These are phyloP conservation scores for Protonibea diacanthus DNA, from an alignment of 2,797 vertebrate species.

Conservation along the genomic window DNA sequence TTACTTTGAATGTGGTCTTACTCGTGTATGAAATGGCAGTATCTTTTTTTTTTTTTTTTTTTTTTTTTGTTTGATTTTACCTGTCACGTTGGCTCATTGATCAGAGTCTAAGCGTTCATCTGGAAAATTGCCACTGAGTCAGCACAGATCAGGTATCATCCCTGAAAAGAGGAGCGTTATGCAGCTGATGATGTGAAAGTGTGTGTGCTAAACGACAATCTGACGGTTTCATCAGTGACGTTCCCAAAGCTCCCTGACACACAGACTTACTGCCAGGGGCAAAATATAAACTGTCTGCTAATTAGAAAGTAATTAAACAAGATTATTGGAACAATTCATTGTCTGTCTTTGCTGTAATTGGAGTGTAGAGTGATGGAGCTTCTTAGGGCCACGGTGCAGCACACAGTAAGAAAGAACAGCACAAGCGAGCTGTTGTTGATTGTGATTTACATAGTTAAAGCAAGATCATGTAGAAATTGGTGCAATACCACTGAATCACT, in stretches of 20 bases:
- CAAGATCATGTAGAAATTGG: no score
- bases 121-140: conserved; percentile 67
- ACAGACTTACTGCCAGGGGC: conserved; percentile 6
- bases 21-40: conserved; percentile 8
- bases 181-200: conserved; percentile 16
- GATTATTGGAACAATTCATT: conserved; percentile 67
- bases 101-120: conserved; percentile 37
- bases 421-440: not conserved
- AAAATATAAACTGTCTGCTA: conserved; percentile 50
- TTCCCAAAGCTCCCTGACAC: not conserved
- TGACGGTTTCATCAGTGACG: conserved; percentile 18
- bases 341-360: conserved; percentile 51
- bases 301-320: conserved; percentile 61
- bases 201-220: conserved; percentile 14
- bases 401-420: conserved; percentile 6
- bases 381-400: conserved; percentile 10
- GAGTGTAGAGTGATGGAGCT: conserved; percentile 39
- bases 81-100: conserved; percentile 36
- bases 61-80: conserved; percentile 14
- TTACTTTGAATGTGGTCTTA: not conserved
- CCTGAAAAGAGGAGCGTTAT: conserved; percentile 2
- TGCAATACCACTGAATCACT: no score
- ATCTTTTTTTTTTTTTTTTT: conserved; percentile 34
- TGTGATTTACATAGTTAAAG: not conserved
- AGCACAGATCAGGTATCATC: conserved; percentile 30